A percentile compares a stretch with the other conserved stretches of the same genome.
These are phyloP conservation scores for Tetrax tetrax DNA, from an alignment of 2,113 vertebrate genomes.

Conservation along the genomic window DNA sequence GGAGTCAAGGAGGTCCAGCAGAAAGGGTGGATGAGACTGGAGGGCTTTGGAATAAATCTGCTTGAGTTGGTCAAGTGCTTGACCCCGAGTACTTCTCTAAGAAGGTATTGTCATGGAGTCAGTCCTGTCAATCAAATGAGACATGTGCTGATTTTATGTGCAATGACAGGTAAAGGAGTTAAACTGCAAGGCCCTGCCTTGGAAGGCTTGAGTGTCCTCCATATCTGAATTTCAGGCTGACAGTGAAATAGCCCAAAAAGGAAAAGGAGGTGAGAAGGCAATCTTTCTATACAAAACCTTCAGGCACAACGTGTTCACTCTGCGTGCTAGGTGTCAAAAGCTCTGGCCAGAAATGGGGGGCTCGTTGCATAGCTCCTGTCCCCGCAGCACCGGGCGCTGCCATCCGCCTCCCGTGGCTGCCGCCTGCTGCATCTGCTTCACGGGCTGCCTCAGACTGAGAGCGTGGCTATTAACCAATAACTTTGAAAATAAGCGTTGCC, in stretches of 20 bases:
- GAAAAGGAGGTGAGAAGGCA: not conserved
- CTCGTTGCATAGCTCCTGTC: not conserved
- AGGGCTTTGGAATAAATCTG: not conserved
- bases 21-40: not conserved
- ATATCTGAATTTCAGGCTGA: not conserved
- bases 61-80: not conserved
- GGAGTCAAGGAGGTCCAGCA: not conserved
- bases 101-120: not conserved
- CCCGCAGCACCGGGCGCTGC: accelerated
- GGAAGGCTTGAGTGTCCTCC: not conserved
- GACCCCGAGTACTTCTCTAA: not conserved
- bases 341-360: not conserved
- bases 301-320: accelerated
- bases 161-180: not conserved
- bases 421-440: accelerated
- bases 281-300: not conserved
- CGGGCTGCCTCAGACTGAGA: not conserved
- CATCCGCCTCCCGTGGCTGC: not conserved
- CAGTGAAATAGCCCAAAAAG: not conserved
- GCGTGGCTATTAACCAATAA: not conserved
- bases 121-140: accelerated
- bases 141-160: not conserved
- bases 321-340: not conserved
- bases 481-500: not conserved
- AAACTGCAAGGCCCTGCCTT: not conserved